phyloP scores from a whole-genome alignment of 2,113 vertebrate species.

The Hymenochirus boettgeri region DNA sequence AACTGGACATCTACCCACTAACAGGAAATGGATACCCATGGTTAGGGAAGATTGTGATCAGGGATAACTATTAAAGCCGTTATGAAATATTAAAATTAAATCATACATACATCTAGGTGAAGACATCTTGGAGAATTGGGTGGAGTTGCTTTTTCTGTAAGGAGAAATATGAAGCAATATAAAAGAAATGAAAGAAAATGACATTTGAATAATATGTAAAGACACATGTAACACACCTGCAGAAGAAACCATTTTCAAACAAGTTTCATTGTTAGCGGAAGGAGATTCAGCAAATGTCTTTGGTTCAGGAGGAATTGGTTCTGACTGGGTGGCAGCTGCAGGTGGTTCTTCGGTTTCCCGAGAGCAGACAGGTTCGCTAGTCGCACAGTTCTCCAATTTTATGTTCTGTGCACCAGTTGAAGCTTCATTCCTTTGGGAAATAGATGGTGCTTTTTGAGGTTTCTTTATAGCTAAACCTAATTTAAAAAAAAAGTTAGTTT shows the following conservation, averaged over 20 bases:
- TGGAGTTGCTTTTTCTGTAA: not conserved
- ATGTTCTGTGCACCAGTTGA: not conserved
- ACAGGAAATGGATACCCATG: too few relatives aligned
- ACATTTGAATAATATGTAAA: not conserved
- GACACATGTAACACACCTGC: not conserved
- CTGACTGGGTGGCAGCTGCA: not conserved
- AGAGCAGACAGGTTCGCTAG: not conserved
- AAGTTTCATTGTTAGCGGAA: not conserved
- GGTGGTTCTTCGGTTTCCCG: not conserved
- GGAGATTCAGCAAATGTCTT: not conserved
- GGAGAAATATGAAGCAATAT: not conserved
- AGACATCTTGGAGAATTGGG: not conserved
- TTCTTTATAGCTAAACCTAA: slow-evolving; percentile 6
- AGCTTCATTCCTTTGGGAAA: not conserved
- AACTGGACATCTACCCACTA: too few relatives aligned
- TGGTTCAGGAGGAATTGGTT: not conserved
- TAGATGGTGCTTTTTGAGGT: not conserved
- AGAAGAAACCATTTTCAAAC: not conserved
- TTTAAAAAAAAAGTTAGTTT: not conserved
- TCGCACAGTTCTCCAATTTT: too few relatives aligned
- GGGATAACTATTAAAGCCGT: too few relatives aligned
- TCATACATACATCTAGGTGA: slow-evolving; percentile 3
- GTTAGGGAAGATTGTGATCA: too few relatives aligned
- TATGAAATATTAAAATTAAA: too few relatives aligned
- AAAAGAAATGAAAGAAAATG: not conserved